Percentiles rank a stretch among this genome's conserved stretches.
Conservation (phyloP, 30 jellyfish, hydroid and myxozoan species). For the Hydractinia echinata region DNA sequence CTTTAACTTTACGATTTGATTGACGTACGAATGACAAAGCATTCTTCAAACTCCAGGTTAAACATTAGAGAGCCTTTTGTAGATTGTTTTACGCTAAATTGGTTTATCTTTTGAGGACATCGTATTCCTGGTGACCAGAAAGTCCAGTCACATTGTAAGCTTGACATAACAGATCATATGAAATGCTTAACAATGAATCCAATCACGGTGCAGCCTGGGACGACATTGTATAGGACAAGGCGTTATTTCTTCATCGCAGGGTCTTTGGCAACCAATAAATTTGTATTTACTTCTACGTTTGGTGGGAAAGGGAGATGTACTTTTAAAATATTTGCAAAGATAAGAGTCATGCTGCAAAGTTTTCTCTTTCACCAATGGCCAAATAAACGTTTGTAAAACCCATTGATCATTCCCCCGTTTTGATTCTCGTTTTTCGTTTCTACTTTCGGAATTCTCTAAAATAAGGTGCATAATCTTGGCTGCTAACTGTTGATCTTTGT, state of each 20-base stretch:
- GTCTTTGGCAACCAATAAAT: conserved; percentile 1
- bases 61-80: no score
- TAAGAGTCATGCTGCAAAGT: conserved; percentile 31
- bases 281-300: neutral
- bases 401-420: neutral
- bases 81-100: no score
- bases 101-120: no score
- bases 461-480: neutral
- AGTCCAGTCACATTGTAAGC: no score
- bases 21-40: no score
- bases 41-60: no score
- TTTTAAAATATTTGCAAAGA: neutral
- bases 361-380: conserved; percentile 13
- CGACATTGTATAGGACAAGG: conserved; percentile 24
- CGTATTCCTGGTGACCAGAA: no score
- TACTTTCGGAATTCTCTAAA: neutral
- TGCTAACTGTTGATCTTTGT: neutral
- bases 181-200: conserved; percentile 20
- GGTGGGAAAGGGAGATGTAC: conserved; percentile 18
- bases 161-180: no score
- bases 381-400: neutral
- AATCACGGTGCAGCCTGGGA: conserved; percentile 18
- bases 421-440: neutral
- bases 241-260: neutral
- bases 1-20: no score